Conservation (phyloP, 92 coral and sea anemone species). For the Ricordea florida region DNA sequence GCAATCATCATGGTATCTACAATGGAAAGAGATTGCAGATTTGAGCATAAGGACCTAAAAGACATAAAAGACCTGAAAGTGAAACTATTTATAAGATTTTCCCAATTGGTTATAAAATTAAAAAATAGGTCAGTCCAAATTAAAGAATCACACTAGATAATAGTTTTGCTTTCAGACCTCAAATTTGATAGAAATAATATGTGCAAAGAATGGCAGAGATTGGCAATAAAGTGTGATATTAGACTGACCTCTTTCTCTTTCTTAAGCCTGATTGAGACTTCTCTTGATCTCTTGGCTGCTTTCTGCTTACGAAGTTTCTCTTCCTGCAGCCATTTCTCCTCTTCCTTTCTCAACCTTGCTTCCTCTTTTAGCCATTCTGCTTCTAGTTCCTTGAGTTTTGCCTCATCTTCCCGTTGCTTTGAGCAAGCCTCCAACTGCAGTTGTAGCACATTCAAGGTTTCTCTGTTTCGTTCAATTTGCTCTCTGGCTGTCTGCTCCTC, state of each 20-base stretch:
- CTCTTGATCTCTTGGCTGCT: constrained; percentile 88
- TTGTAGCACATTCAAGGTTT: constrained; percentile 86
- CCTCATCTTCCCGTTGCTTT: constrained; percentile 82
- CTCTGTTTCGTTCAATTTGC: constrained; percentile 91
- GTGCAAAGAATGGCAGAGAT: not conserved
- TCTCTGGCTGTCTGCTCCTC: constrained; percentile 84
- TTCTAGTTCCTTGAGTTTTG: constrained; percentile 84
- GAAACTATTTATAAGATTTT: too few relatives aligned
- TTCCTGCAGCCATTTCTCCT: constrained; percentile 84
- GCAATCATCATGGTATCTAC: too few relatives aligned
- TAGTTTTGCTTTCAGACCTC: too few relatives aligned
- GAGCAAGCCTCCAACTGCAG: constrained; percentile 83
- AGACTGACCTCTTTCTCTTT: constrained; percentile 89
- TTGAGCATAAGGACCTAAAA: too few relatives aligned
- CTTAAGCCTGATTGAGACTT: constrained; percentile 88
- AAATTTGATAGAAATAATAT: too few relatives aligned
- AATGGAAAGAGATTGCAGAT: too few relatives aligned
- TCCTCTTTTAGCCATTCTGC: constrained; percentile 98
- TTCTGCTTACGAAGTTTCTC: constrained; percentile 85
- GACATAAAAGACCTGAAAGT: too few relatives aligned
- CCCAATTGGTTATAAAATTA: too few relatives aligned
- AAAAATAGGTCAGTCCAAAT: too few relatives aligned
- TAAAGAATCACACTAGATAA: too few relatives aligned
- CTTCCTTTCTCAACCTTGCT: constrained; percentile 77
- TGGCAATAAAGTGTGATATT: too few relatives aligned